Conservation (phyloP, 2,888 invertebrate genomes). For the Steinernema hermaphroditum region DNA sequence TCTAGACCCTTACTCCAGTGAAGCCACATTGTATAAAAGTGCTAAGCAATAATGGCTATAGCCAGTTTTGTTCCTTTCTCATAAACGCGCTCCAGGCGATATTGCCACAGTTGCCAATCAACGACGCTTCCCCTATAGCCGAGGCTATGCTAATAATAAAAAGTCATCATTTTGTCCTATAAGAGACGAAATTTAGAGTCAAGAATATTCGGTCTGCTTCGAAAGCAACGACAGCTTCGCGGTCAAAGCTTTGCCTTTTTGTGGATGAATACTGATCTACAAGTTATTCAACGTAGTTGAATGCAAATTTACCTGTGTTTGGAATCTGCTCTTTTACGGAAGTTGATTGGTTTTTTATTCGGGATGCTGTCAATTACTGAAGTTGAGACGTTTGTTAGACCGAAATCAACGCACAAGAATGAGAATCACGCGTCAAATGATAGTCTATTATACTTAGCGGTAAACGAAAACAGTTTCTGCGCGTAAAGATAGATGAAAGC, state of each 20-base stretch:
- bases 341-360: background rate
- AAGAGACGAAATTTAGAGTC: too few relatives aligned
- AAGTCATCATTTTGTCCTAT: too few relatives aligned
- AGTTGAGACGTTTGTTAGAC: background rate
- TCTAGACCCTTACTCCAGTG: constrained; percentile 4
- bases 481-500: background rate
- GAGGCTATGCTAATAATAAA: too few relatives aligned
- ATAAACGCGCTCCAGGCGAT: too few relatives aligned
- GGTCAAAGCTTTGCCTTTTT: too few relatives aligned
- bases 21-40: constrained; percentile 15
- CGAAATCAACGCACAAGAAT: background rate
- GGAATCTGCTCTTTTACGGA: background rate
- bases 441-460: background rate
- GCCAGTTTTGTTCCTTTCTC: too few relatives aligned
- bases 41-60: background rate
- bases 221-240: too few relatives aligned
- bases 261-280: too few relatives aligned
- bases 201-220: too few relatives aligned
- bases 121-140: too few relatives aligned
- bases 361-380: background rate
- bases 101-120: too few relatives aligned
- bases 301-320: constrained; percentile 2
- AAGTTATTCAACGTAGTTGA: too few relatives aligned
- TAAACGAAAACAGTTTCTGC: background rate
- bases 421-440: background rate